Percentiles rank a stretch among this genome's conserved stretches.
Evolutionary conservation across 2,113 vertebrate genomes (phyloP).

Genomic region (Dasyornis broadbenti): DNA sequence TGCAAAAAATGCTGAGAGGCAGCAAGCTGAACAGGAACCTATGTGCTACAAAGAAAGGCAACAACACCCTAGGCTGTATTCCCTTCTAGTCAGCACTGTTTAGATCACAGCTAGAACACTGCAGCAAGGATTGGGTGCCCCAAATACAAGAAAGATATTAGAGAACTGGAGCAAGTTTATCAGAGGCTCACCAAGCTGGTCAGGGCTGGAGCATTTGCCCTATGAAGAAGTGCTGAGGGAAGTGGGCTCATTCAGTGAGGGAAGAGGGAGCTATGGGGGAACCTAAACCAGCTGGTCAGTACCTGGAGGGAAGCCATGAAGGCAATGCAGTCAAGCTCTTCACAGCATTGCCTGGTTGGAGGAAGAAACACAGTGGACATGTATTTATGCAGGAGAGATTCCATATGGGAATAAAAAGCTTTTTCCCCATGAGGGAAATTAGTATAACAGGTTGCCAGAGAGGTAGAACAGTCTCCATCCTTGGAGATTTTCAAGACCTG

Average conservation of each 20-base stretch:
- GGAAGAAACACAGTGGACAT: neutral
- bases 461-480: neutral
- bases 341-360: neutral
- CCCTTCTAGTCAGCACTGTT: neutral
- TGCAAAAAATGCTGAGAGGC: neutral
- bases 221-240: neutral
- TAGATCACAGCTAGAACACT: neutral
- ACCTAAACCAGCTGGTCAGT: neutral
- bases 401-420: neutral
- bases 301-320: neutral
- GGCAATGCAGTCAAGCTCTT: neutral
- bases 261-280: neutral
- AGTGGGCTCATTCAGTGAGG: neutral
- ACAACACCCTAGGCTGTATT: neutral
- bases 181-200: neutral
- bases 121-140: neutral
- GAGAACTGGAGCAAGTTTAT: neutral
- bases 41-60: neutral
- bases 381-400: neutral
- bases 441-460: neutral
- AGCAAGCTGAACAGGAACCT: neutral
- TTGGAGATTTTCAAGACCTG: neutral
- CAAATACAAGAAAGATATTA: neutral
- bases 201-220: neutral
- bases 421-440: neutral